These are phyloP conservation scores for Drosophila nr. medialis DNA, from an alignment of 2,888 invertebrate genomes.

Conservation along the genomic window DNA sequence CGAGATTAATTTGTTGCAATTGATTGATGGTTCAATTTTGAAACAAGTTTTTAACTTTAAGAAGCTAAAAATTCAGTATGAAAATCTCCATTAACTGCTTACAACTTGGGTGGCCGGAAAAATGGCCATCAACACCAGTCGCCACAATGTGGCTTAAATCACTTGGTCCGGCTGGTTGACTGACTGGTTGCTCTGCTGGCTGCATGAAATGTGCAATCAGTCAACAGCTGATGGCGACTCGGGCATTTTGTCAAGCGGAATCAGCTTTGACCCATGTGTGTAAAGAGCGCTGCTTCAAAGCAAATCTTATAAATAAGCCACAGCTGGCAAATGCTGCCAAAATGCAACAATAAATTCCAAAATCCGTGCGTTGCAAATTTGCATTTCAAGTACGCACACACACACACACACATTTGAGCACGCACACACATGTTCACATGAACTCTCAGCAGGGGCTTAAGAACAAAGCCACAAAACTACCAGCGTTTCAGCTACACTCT, in stretches of 20 bases:
- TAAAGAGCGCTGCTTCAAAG: slow-evolving; percentile 63
- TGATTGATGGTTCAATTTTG: slow-evolving; percentile 23
- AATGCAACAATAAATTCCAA: slow-evolving; percentile 30
- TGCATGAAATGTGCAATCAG: slow-evolving; percentile 60
- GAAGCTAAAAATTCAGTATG: slow-evolving; percentile 4
- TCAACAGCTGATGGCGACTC: slow-evolving; percentile 40
- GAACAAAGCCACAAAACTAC: slow-evolving; percentile 54
- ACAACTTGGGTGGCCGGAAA: background rate
- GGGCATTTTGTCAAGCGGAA: slow-evolving; percentile 68
- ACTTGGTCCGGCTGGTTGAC: slow-evolving; percentile 5
- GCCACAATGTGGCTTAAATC: slow-evolving; percentile 48
- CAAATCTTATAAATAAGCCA: slow-evolving; percentile 76
- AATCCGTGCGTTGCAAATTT: slow-evolving; percentile 60
- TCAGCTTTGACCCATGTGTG: slow-evolving; percentile 72
- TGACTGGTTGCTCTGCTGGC: background rate
- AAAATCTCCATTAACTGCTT: slow-evolving; percentile 3
- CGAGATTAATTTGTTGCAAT: background rate
- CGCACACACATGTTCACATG: slow-evolving; percentile 22
- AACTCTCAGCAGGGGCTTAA: slow-evolving; percentile 65
- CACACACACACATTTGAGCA: slow-evolving; percentile 4
- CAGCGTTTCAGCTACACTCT: slow-evolving; percentile 32
- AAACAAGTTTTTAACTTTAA: background rate
- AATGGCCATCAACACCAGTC: slow-evolving; percentile 5
- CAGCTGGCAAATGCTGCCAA: slow-evolving; percentile 56
- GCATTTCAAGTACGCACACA: slow-evolving; percentile 57